Evolutionary conservation across 2,888 invertebrate species (phyloP).

Genomic region (Cephalotes varians): DNA sequence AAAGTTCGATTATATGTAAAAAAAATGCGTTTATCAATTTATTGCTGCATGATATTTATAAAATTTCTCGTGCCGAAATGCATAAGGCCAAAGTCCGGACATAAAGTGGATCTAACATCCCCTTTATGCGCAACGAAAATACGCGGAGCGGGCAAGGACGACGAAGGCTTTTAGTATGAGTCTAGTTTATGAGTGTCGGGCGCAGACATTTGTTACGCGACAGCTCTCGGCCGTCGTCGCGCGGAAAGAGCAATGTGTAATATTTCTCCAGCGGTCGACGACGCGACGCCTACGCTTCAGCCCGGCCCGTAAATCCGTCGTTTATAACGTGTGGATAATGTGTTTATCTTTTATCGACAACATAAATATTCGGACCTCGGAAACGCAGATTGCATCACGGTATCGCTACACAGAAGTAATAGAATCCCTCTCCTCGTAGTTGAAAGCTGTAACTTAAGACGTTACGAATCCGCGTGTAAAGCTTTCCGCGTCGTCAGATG

Average conservation of each 20-base stretch:
- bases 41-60: not conserved
- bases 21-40: not conserved
- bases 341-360: slow-evolving; percentile 78
- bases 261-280: slow-evolving; percentile 74
- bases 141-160: slow-evolving; percentile 58
- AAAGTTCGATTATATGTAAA: not conserved
- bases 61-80: slow-evolving; percentile 1
- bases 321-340: slow-evolving; percentile 76
- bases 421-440: slow-evolving; percentile 30
- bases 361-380: slow-evolving; percentile 73
- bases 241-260: slow-evolving; percentile 74
- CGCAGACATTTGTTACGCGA: slow-evolving; percentile 73
- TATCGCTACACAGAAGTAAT: slow-evolving; percentile 34
- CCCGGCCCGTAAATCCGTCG: slow-evolving; percentile 71
- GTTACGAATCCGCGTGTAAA: slow-evolving; percentile 14
- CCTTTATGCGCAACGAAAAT: slow-evolving; percentile 30
- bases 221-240: slow-evolving; percentile 74
- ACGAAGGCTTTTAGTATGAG: slow-evolving; percentile 71
- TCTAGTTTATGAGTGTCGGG: slow-evolving; percentile 74
- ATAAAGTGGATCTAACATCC: slow-evolving; percentile 36
- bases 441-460: slow-evolving; percentile 42
- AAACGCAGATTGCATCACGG: slow-evolving; percentile 68
- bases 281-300: slow-evolving; percentile 75
- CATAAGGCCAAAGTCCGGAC: slow-evolving; percentile 9
- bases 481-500: not conserved